phyloP scores from a whole-genome alignment of 2,888 invertebrate species.

The Rugalucina vietnamica region DNA sequence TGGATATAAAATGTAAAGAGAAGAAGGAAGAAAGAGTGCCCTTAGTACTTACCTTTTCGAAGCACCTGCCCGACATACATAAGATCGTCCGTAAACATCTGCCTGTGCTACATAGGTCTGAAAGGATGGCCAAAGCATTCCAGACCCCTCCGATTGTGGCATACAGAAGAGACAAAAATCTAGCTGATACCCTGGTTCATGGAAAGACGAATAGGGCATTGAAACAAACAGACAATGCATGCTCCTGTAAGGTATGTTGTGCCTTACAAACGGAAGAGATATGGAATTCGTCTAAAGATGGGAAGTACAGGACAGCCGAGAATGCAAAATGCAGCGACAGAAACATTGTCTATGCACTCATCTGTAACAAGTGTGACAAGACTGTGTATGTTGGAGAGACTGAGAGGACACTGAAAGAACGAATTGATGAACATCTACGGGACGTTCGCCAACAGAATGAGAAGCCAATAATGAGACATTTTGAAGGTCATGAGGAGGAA shows the following conservation, averaged over 20 bases:
- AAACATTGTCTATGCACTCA: background rate
- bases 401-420: background rate
- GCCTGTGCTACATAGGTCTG: background rate
- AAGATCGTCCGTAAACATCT: background rate
- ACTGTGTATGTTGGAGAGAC: background rate
- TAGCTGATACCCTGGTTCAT: background rate
- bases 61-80: background rate
- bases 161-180: conserved; percentile 2
- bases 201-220: too few species aligned
- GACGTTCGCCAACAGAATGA: background rate
- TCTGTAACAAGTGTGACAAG: background rate
- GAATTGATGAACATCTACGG: background rate
- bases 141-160: background rate
- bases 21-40: background rate
- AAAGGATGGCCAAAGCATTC: background rate
- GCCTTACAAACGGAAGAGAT: too few species aligned
- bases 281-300: too few species aligned
- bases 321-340: background rate
- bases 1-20: background rate
- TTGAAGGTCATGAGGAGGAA: too few species aligned
- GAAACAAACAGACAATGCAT: too few species aligned
- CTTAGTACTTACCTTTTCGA: background rate
- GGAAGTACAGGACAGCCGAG: background rate
- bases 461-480: background rate
- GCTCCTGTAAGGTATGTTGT: too few species aligned